These are phyloP conservation scores for Typhlichthys eigenmanni DNA, from an alignment of 2,797 vertebrate species.

Conservation along the genomic window DNA sequence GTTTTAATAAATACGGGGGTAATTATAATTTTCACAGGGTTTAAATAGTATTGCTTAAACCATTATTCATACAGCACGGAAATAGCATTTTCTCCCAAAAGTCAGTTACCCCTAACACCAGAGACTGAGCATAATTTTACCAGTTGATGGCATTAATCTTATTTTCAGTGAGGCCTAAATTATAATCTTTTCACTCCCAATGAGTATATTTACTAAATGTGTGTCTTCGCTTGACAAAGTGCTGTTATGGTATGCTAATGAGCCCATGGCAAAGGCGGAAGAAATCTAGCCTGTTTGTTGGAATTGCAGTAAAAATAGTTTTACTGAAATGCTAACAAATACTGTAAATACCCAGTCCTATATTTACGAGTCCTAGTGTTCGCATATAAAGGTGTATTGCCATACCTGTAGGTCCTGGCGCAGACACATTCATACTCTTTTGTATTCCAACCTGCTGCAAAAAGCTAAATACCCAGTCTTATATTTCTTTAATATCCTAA, in stretches of 20 bases:
- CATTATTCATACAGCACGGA: slow-evolving; percentile 26
- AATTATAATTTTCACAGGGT: slow-evolving; percentile 41
- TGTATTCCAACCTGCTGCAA: not conserved
- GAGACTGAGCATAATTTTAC: slow-evolving; percentile 28
- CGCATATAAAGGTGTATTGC: too few species aligned
- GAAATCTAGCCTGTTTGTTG: slow-evolving; percentile 7
- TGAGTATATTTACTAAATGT: slow-evolving; percentile 41
- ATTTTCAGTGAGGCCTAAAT: slow-evolving; percentile 30
- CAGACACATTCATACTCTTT: too few species aligned
- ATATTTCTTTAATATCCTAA: too few species aligned
- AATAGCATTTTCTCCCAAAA: slow-evolving; percentile 12
- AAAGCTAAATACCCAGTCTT: too few species aligned
- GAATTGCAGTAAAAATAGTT: not conserved
- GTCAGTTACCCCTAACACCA: slow-evolving; percentile 8
- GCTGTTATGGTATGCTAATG: slow-evolving; percentile 45
- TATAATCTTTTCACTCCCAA: slow-evolving; percentile 39
- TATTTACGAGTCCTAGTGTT: too few species aligned
- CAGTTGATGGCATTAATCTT: slow-evolving; percentile 49
- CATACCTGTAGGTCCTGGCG: too few species aligned
- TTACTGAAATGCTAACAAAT: not conserved
- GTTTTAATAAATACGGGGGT: slow-evolving; percentile 20
- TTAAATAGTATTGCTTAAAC: slow-evolving; percentile 45
- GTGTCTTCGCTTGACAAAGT: slow-evolving; percentile 47
- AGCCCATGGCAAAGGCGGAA: slow-evolving; percentile 32
- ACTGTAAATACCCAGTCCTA: too few species aligned